These are phyloP conservation scores for Eulemur coronatus DNA, from an alignment of 2,797 vertebrate genomes.

Conservation along the genomic window DNA sequence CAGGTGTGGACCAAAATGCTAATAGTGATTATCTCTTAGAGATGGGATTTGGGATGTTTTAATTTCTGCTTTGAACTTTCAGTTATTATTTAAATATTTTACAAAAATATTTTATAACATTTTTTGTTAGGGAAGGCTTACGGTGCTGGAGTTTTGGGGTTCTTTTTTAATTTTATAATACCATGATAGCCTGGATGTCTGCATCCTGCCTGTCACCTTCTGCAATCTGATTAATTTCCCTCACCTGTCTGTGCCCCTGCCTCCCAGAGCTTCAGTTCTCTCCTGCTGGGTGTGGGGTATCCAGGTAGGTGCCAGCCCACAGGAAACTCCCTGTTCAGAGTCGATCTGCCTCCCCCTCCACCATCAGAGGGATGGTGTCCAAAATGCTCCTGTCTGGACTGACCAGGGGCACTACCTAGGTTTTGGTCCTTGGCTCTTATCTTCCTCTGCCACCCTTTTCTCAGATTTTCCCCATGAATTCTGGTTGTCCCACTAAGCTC, in stretches of 20 bases:
- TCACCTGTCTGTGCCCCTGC: not conserved
- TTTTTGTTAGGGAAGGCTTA: not conserved
- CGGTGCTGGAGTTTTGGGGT: not conserved
- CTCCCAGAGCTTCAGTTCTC: not conserved
- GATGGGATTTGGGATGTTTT: not conserved
- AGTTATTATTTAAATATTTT: not conserved
- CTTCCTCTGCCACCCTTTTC: not conserved
- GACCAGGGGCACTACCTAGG: not conserved
- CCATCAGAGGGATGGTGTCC: not conserved
- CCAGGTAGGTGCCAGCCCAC: not conserved
- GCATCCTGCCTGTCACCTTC: not conserved
- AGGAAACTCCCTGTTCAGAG: not conserved
- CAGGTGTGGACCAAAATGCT: not conserved
- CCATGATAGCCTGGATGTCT: not conserved
- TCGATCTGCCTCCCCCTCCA: not conserved
- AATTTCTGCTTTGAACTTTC: conserved; percentile 33
- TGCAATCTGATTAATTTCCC: not conserved
- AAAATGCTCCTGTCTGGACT: accelerated
- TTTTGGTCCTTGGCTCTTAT: not conserved
- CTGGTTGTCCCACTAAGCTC: not conserved
- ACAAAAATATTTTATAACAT: not conserved
- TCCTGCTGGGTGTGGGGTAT: no score
- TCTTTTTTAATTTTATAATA: not conserved
- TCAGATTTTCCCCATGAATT: not conserved
- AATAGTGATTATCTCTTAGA: conserved; percentile 22